A percentile compares a stretch with the other conserved stretches of the same genome.
These are phyloP conservation scores for Osmoderma eremita DNA, from an alignment of 2,888 invertebrate species.

Conservation along the genomic window DNA sequence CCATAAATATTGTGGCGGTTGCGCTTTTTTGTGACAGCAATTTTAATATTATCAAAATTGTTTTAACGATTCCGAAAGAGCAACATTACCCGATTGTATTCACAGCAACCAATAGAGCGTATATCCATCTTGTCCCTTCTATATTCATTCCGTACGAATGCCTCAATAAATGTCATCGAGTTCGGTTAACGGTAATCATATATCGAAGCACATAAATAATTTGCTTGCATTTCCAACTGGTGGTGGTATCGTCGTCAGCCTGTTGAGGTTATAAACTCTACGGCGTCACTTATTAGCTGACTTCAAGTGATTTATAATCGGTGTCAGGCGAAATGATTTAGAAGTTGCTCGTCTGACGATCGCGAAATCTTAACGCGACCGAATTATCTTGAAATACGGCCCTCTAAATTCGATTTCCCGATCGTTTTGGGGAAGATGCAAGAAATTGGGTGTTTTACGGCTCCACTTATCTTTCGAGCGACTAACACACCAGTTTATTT, in stretches of 20 bases:
- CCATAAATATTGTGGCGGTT: too few species aligned
- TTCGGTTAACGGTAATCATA: slow-evolving; percentile 39
- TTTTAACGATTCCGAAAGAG: too few species aligned
- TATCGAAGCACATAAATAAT: slow-evolving; percentile 48
- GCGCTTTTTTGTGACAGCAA: too few species aligned
- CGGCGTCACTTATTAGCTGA: slow-evolving; percentile 37
- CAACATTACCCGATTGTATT: too few species aligned
- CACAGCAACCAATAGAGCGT: neutral
- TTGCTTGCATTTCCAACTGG: slow-evolving; percentile 10
- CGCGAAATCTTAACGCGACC: neutral
- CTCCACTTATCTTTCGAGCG: too few species aligned
- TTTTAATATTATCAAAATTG: too few species aligned
- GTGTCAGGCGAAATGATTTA: slow-evolving; percentile 26
- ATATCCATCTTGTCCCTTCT: too few species aligned
- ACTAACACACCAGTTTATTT: too few species aligned
- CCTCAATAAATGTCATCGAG: slow-evolving; percentile 15
- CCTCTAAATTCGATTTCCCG: slow-evolving; percentile 4
- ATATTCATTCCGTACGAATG: slow-evolving; percentile 13
- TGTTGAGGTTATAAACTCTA: slow-evolving; percentile 24
- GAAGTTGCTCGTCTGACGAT: neutral
- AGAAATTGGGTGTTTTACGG: neutral
- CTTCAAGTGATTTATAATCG: slow-evolving; percentile 31
- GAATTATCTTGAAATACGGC: neutral
- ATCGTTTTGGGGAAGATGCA: neutral
- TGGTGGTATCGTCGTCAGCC: slow-evolving; percentile 12